Percentiles rank a stretch among this genome's conserved stretches.
Evolutionary conservation across 1,140 invertebrate genomes (phyloP).

Genomic region (Ylistrum balloti): DNA sequence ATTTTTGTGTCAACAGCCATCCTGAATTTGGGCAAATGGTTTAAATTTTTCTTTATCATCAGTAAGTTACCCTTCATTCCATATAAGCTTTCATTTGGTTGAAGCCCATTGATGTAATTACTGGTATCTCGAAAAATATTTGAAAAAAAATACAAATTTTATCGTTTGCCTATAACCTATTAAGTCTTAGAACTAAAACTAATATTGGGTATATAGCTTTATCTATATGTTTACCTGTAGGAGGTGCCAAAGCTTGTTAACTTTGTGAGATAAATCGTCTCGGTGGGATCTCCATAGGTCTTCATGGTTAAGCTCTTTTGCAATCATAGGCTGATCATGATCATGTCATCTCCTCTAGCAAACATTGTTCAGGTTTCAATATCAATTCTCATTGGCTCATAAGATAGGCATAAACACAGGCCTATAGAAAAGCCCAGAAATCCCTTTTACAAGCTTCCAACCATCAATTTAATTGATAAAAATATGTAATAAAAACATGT

Average conservation of each 20-base stretch:
- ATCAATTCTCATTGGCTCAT: background rate
- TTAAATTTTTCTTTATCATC: too few species aligned
- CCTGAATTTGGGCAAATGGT: too few species aligned
- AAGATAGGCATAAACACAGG: background rate
- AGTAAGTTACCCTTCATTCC: too few species aligned
- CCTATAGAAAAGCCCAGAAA: background rate
- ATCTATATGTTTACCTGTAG: background rate
- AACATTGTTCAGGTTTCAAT: background rate
- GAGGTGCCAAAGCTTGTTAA: slow-evolving; percentile 26
- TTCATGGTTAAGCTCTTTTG: slow-evolving; percentile 10
- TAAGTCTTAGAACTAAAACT: too few species aligned
- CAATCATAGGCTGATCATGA: background rate
- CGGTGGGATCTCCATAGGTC: background rate
- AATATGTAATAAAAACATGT: background rate
- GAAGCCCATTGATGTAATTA: too few species aligned
- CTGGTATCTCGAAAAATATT: too few species aligned
- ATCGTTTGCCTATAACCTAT: too few species aligned
- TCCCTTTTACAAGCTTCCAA: background rate
- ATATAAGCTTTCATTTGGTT: too few species aligned
- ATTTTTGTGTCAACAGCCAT: too few species aligned
- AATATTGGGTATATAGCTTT: background rate
- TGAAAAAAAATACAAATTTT: too few species aligned
- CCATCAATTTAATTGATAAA: slow-evolving; percentile 25
- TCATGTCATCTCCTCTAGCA: background rate
- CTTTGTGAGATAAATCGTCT: background rate